A percentile compares a stretch with the other conserved stretches of the same genome.
Conservation (phyloP, 2,888 invertebrate genomes). For the Crossocerus cetratus region DNA sequence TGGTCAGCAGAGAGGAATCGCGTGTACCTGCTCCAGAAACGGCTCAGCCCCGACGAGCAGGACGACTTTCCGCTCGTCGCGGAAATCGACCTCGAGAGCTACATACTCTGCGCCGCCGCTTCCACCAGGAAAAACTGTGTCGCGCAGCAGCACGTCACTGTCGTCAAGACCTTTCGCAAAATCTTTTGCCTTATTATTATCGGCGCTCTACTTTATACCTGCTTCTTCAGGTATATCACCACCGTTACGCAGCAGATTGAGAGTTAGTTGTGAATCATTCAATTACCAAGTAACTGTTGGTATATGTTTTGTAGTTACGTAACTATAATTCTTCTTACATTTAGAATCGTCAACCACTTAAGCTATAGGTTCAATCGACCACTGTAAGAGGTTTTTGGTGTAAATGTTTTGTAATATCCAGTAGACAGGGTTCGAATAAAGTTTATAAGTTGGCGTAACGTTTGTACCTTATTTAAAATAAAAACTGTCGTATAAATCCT, state of each 20-base stretch:
- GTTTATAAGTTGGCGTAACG: too few species aligned
- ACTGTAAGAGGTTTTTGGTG: too few species aligned
- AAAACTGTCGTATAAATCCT: too few species aligned
- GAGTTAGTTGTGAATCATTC: too few species aligned
- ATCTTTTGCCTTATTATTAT: conserved; percentile 33
- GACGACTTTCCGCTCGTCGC: conserved; percentile 63
- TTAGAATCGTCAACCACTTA: too few species aligned
- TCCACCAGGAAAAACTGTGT: conserved; percentile 65
- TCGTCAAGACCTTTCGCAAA: conserved; percentile 54
- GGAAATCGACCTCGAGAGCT: conserved; percentile 68
- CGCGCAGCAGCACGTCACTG: conserved; percentile 55
- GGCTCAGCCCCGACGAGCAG: conserved; percentile 58
- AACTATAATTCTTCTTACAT: too few species aligned
- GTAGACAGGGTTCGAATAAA: too few species aligned
- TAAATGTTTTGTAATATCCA: too few species aligned
- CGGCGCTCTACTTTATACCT: conserved; percentile 12
- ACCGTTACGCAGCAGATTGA: not conserved
- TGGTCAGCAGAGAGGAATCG: conserved; percentile 65
- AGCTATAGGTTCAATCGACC: too few species aligned
- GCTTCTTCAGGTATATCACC: conserved; percentile 6
- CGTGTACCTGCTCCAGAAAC: conserved; percentile 55
- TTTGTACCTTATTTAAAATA: too few species aligned
- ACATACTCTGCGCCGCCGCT: conserved; percentile 68
- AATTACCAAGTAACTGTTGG: too few species aligned
- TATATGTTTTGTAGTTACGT: too few species aligned